Evolutionary conservation across 2,888 invertebrate species (phyloP), one percentile per base, ranked within the genome.

Genomic region (Malacosoma neustria): DNA sequence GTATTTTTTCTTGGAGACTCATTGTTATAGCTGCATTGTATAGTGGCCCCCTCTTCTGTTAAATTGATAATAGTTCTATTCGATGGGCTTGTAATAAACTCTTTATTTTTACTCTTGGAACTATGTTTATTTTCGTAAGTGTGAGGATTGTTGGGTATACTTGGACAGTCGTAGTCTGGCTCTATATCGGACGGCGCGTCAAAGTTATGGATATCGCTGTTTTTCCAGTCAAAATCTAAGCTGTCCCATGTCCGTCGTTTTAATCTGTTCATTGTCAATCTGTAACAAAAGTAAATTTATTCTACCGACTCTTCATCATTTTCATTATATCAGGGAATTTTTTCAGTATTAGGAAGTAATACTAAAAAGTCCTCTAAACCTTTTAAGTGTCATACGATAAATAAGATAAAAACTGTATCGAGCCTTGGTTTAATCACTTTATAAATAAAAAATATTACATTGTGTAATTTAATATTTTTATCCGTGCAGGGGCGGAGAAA

Each of bases 51-150:
- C 48, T 88, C 90, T 68, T 91, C 92, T 1, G 91, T 89, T 50
- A 92, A 72, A 74, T 91, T 92, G 34, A 92, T 92, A 43, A 92
- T 91, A 3, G 92, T 92, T 56, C 91, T 90, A 71, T 92, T 92
- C 43, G 89, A 88, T 41, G 87, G 82, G 55, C 60, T 55, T 39
- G 65, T 70, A 42, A 75, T 45, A 37, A 70, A 72, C 30, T 84
- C 82, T 39, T 66, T 65, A 41, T 46, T 64, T 51, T 71, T 75
- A 42, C 62, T 61, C 42, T 56, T 48, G 37, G 40, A 37, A 44
- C 68, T 70, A 38, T 57, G 71, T 54, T 82, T 84, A 51, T 69
- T 85, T 51, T 86, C 74, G 57, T 73, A 66, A 35, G 82, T 64
- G 49, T 82, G 74, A 49, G 80, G 79, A 48, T 82, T 82, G 62